phyloP scores from a whole-genome alignment of 2,888 invertebrate genomes.

The Scrobipalpa costella region DNA sequence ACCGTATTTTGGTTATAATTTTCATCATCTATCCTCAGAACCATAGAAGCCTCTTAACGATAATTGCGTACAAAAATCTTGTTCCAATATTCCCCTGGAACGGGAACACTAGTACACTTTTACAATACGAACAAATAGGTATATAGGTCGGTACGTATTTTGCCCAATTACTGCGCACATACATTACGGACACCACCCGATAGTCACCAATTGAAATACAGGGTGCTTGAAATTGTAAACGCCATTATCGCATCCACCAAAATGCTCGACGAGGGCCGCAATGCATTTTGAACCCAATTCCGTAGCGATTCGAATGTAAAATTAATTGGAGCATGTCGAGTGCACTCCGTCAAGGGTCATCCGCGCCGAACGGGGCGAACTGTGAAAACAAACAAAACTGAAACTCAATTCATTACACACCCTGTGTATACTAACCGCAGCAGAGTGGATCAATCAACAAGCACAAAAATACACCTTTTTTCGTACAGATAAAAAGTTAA shows the following conservation, averaged over 20 bases:
- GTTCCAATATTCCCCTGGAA: too few relatives aligned
- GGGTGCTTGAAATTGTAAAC: conserved; percentile 5
- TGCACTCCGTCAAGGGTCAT: conserved; percentile 18
- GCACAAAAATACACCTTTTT: neutral
- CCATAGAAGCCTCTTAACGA: too few relatives aligned
- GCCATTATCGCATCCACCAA: conserved; percentile 11
- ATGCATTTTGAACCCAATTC: conserved; percentile 15
- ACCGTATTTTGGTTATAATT: too few relatives aligned
- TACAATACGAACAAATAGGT: too few relatives aligned
- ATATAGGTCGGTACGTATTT: neutral
- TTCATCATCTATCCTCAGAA: too few relatives aligned
- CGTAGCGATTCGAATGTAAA: neutral
- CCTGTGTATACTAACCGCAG: conserved; percentile 46
- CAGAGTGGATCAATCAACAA: conserved; percentile 8
- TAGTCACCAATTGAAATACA: conserved; percentile 20
- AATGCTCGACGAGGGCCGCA: conserved; percentile 1
- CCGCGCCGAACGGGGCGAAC: conserved; percentile 27
- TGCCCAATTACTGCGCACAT: conserved; percentile 10
- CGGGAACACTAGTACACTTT: too few relatives aligned
- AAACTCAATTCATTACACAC: conserved; percentile 34
- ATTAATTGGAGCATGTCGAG: neutral
- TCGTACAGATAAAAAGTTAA: neutral
- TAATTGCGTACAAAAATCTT: too few relatives aligned
- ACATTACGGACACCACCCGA: neutral
- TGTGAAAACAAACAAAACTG: conserved; percentile 52